A percentile compares a stretch with the other conserved stretches of the same genome.
These are phyloP conservation scores for Colossoma macropomum DNA, from an alignment of 2,113 vertebrate species.

Conservation along the genomic window DNA sequence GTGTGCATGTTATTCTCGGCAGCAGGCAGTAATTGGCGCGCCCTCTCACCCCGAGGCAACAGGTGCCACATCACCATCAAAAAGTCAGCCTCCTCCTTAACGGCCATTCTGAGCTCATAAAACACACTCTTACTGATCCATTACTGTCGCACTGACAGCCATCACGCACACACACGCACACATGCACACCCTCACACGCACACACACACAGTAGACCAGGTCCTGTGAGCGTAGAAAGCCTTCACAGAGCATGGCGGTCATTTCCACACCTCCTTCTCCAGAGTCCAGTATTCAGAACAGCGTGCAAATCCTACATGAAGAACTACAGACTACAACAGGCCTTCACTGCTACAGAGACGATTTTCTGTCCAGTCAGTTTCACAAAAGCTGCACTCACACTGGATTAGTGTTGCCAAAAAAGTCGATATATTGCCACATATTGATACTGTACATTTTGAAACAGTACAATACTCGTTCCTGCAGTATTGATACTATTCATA, in stretches of 20 bases:
- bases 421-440: too few relatives aligned
- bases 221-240: too few relatives aligned
- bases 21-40: slow-evolving; percentile 17
- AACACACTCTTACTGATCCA: slow-evolving; percentile 3
- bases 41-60: slow-evolving; percentile 26
- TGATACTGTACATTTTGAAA: too few relatives aligned
- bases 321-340: neutral
- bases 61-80: slow-evolving; percentile 43
- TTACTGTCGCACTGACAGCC: neutral
- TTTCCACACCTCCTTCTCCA: neutral
- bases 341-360: too few relatives aligned
- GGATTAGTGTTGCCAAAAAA: too few relatives aligned
- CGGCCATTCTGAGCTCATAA: slow-evolving; percentile 32
- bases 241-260: too few relatives aligned
- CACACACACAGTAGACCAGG: neutral
- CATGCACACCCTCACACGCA: too few relatives aligned
- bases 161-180: neutral
- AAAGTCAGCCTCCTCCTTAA: slow-evolving; percentile 11
- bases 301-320: neutral
- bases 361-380: too few relatives aligned
- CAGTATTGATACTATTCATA: too few relatives aligned
- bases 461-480: too few relatives aligned
- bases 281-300: neutral
- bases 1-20: neutral
- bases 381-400: too few relatives aligned